Base-by-base conservation (phyloP, 2,113 vertebrate species). In the Carassius auratus region DNA sequence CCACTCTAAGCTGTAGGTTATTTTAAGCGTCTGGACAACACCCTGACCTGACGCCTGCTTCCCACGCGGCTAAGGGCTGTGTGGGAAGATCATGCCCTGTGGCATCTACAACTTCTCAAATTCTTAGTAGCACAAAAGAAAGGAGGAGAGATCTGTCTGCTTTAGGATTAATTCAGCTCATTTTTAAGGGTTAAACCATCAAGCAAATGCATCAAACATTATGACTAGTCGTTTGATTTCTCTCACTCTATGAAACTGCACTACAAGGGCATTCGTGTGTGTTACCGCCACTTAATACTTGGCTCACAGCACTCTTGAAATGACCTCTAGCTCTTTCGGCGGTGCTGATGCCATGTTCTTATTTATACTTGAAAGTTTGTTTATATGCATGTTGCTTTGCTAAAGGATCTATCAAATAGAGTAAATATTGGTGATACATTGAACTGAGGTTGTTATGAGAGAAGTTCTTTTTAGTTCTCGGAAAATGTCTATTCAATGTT, bases 1-100 rank as follows among this genome's bases (percentile, higher is more conserved):
- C 84, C 87, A 83, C 88, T 92, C 88, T 93, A 95, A 95, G 93
- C 93, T 90, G 81, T 83, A 85, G 90, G 91, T 93, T 92, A 93
- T 91, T 92, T 92, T 88, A 93, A 89, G 88, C 59, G 1, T 30
- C 59, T 45, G 76, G 91, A 92, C 90, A 87, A 84, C 55, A 85
- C 84, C 88, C 88, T 86, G 86, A 84, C 89, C 90, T 84, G 87
- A 73, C 75, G 92, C 85, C 85, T 87, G 81, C 85, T 86, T 84
- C 87, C 84, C 86, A 89, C 84, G 52, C 50, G 8, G 78, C 68
- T 81, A 76, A 68, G n/a, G n/a, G 59, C 42, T 12, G 50, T 66
- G 82, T 50, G 76, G 30, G 19, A 79, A 81, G 81, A 83, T 23
- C 77, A 86, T n/a, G 77, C 26, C 50, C 81, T 59, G 68, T 73